Evolutionary conservation across 2,888 invertebrate species (phyloP), one percentile per base, ranked within the genome.

Genomic region (Melinopterus prodromus): DNA sequence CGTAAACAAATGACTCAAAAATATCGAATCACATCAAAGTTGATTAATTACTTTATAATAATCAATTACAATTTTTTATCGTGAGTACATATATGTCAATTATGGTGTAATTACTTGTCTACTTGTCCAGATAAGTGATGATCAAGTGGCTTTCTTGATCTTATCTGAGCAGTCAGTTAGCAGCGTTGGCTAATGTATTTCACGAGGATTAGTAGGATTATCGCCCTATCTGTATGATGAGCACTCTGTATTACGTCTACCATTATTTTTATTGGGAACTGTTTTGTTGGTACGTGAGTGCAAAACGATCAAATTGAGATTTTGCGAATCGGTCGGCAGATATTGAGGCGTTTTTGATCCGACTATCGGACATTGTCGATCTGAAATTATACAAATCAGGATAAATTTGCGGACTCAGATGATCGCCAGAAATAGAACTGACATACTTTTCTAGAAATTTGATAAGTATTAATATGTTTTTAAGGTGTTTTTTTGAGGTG

Each of bases 81-180:
- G 77, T 38, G 72, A 71, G 78, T 81, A 78, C 80, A 78, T 81
- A 81, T 81, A 77, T 80, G 78, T 77, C 81, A 81, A 81, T 81
- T 81, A 81, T 79, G 75, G 76, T 70, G 75, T 81, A 81, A 81
- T 81, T 81, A 81, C 81, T 77, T 80, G 81, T 81, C 81, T 78
- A 71, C 78, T 81, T 80, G 79, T 80, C 79, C 69, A 81, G 81
- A 81, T 81, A 81, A 77, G 75, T 77, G 12, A 79, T 81, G 77
- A 81, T 81, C 77, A 79, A 81, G 79, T 81, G 81, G 79, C 77
- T 77, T 79, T 72, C 81, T 81, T 77, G 77, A 77, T 79, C 77
- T 77, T 81, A 81, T 74, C 74, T 74, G 3, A 3, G 26, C 26
- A 26, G n/a, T 26, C 26, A n/a, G 74, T 74, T 74, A 4, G 53